Conservation (phyloP, 2,797 vertebrate species). For the Emydoidea blandingii region DNA sequence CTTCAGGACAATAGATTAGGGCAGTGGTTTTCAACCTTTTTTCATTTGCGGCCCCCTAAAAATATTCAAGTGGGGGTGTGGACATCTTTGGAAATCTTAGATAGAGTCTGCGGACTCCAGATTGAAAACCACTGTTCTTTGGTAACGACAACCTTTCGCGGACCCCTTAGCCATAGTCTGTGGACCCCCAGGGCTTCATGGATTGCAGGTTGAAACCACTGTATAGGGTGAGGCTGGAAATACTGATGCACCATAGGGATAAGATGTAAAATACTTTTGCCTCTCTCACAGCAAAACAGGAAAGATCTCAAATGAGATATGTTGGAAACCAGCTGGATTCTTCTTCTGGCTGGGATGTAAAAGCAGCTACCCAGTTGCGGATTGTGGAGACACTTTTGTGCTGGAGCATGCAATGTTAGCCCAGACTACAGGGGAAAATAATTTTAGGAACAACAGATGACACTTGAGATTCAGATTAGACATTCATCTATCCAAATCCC, state of each 20-base stretch:
- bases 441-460: not conserved
- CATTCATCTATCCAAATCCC: not conserved
- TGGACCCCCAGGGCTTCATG: too few relatives aligned
- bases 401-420: not conserved
- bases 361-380: not conserved
- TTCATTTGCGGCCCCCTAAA: too few relatives aligned
- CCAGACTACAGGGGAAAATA: not conserved
- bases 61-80: too few relatives aligned
- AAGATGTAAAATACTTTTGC: not conserved
- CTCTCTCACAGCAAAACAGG: not conserved
- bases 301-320: not conserved
- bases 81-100: too few relatives aligned
- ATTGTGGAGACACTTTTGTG: not conserved
- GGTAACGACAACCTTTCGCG: too few relatives aligned
- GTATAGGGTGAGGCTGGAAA: not conserved
- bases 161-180: too few relatives aligned
- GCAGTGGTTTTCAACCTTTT: too few relatives aligned
- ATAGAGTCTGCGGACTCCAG: too few relatives aligned
- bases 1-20: not conserved
- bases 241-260: not conserved
- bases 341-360: not conserved
- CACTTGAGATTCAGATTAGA: not conserved
- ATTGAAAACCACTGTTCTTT: too few relatives aligned
- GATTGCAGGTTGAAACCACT: too few relatives aligned
- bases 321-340: not conserved